Evolutionary conservation across 2,888 invertebrate species (phyloP), one percentile per base, ranked within the genome.

Genomic region (Rosalia funebris): DNA sequence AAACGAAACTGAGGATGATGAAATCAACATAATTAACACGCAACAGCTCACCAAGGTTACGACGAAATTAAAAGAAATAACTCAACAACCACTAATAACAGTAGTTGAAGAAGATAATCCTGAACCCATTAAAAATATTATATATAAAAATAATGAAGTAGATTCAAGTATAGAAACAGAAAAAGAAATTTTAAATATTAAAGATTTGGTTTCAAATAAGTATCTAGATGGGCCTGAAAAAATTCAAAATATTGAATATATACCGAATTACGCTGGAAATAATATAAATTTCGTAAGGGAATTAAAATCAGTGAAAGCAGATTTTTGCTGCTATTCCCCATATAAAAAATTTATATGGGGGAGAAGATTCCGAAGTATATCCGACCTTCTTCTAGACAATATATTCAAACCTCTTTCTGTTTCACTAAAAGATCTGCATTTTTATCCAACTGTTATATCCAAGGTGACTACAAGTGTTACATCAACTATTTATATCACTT

Each of bases 341-440:
- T 71, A 71, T 19, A 64, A 47, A 20, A 63, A 65, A 50, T 73
- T 69, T 42, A 42, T 69, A 5, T 73, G 71, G 71, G 67, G 60
- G 14, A 64, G 69, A 36, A 60, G 68, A 47, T 44, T 66, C 0
- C 46, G 69, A 36, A 50, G 39, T 3, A 9, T 63, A 4, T 68
- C 68, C 36, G 65, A 70, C 12, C 70, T 69, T 54, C 47, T 66
- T 9, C 32, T 60, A 10, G 68, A 73, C 14, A 63, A 66, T 46
- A 53, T 72, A 15, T 37, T 71, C n/a, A 63, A 59, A n/a, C 71
- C 73, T 0, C 14, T 68, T 4, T 64, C 44, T 9, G 47, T 59
- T 41, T 57, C 69, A 10, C 41, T 71, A 1, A 66, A 63, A 45
- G 72, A 69, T 42, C 17, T 66, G 1, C 68, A 68, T 58, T 74